Evolutionary conservation across 2,888 invertebrate genomes (phyloP).

Genomic region (Aphidoletes aphidimyza): DNA sequence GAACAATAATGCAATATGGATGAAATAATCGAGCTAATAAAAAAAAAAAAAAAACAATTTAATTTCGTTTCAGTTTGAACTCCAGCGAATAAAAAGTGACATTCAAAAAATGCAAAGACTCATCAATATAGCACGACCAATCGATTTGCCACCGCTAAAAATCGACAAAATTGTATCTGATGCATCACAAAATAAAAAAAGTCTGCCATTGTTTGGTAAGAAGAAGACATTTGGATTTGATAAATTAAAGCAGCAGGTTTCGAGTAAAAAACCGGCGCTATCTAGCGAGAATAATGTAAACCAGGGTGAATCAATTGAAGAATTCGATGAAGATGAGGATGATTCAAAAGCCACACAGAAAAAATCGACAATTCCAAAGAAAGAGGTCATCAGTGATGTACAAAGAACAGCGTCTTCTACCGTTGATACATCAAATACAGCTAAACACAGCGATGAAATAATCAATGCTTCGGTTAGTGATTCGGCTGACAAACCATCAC

Average conservation of each 20-base stretch:
- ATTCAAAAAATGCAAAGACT: conserved; percentile 75
- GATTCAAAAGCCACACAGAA: too few species aligned
- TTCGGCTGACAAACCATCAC: too few species aligned
- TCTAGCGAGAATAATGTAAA: conserved; percentile 59
- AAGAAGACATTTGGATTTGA: conserved; percentile 57
- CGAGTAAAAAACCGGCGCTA: conserved; percentile 65
- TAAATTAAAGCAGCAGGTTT: conserved; percentile 62
- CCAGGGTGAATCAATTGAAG: conserved; percentile 68
- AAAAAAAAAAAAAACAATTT: too few species aligned
- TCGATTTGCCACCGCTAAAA: conserved; percentile 69
- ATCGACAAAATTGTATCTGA: conserved; percentile 57
- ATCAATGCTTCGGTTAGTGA: too few species aligned
- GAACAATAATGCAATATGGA: not conserved
- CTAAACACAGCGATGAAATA: too few species aligned
- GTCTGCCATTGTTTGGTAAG: conserved; percentile 68
- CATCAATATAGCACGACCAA: conserved; percentile 79
- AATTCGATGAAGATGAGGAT: conserved; percentile 67
- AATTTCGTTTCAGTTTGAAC: conserved; percentile 69
- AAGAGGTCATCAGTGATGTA: too few species aligned
- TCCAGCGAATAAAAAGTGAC: conserved; percentile 77
- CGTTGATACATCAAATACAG: too few species aligned
- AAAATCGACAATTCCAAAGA: too few species aligned
- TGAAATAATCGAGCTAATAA: too few species aligned
- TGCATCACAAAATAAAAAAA: conserved; percentile 58
- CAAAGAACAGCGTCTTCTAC: too few species aligned